A percentile compares a stretch with the other conserved stretches of the same genome.
These are phyloP conservation scores for Cydia fagiglandana DNA, from an alignment of 1,140 invertebrate genomes.

Conservation along the genomic window DNA sequence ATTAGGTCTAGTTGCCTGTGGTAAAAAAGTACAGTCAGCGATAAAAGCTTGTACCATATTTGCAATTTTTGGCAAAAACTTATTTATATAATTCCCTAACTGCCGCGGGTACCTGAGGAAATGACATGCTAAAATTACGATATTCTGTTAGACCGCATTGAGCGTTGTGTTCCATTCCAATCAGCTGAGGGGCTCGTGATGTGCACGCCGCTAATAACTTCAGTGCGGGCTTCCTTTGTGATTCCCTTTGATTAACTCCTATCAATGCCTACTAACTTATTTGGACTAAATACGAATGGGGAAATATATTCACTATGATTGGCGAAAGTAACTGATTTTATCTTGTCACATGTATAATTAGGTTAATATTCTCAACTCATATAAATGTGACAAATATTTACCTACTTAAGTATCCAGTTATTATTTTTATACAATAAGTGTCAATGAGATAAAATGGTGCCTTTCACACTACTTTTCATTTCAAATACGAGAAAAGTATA, in stretches of 20 bases:
- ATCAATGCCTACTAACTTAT: slow-evolving; percentile 37
- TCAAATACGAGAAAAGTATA: too few relatives aligned
- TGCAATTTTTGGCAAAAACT: too few relatives aligned
- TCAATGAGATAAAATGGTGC: too few relatives aligned
- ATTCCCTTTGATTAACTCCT: slow-evolving; percentile 57
- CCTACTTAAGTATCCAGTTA: too few relatives aligned
- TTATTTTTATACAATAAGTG: too few relatives aligned
- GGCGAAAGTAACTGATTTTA: neutral
- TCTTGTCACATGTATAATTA: neutral
- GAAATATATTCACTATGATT: neutral
- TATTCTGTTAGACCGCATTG: neutral
- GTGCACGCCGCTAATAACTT: slow-evolving; percentile 44
- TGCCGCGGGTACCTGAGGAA: neutral
- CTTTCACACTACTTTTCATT: too few relatives aligned
- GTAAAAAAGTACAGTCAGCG: too few relatives aligned
- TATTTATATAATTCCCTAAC: too few relatives aligned
- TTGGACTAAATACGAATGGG: slow-evolving; percentile 14
- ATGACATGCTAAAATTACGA: neutral
- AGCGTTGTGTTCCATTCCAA: neutral
- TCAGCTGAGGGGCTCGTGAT: slow-evolving; percentile 38
- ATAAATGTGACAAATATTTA: too few relatives aligned
- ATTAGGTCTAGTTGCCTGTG: too few relatives aligned
- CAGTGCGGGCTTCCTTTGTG: slow-evolving; percentile 47
- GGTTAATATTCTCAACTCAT: neutral
- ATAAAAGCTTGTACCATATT: too few relatives aligned